Base-by-base conservation (phyloP, 2,113 vertebrate species). In the Neopipo cinnamomea region DNA sequence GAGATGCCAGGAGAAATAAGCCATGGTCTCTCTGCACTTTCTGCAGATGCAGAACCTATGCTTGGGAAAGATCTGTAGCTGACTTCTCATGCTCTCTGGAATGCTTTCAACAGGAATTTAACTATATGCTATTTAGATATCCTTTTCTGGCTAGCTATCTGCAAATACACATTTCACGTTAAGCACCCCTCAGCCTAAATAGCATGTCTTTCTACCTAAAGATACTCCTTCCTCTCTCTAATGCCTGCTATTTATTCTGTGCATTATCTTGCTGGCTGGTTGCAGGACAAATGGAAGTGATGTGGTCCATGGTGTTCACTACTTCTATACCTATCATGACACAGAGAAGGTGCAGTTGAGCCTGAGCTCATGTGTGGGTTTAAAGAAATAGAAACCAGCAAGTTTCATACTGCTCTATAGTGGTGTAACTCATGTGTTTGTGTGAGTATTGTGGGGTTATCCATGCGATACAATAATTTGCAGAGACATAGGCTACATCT, bases 371-470 rank as follows among this genome's bases (percentile, higher is more conserved):
- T 46, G 24, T 83, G 75, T 70, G 56, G 68, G 59, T 93, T 88
- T 89, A 65, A 78, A 85, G 83, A 93, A 84, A 93, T 37, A 84
- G 72, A 92, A 91, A 84, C 86, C 59, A 84, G 14, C 42, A 44
- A 42, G 86, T 95, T 92, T 91, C 88, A 47, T 80, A 33, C 63
- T 74, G 41, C 59, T 90, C 41, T 96, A 68, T 88, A 78, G 77
- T 85, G 87, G 73, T 81, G 33, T 39, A 81, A 65, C 24, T 88
- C 80, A 37, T 83, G 31, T 84, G 55, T 71, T 85, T 92, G 71
- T 70, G 28, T 94, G 44, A 41, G 53, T 89, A 30, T 83, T 83
- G 85, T 85, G 82, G 35, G 91, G 41, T 85, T 90, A 72, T 78
- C 46, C 42, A 44, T 42, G 37, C 71, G 86, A 93, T 89, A 82